phyloP scores from a whole-genome alignment of 2,888 invertebrate genomes.

The Tenthredo notha region DNA sequence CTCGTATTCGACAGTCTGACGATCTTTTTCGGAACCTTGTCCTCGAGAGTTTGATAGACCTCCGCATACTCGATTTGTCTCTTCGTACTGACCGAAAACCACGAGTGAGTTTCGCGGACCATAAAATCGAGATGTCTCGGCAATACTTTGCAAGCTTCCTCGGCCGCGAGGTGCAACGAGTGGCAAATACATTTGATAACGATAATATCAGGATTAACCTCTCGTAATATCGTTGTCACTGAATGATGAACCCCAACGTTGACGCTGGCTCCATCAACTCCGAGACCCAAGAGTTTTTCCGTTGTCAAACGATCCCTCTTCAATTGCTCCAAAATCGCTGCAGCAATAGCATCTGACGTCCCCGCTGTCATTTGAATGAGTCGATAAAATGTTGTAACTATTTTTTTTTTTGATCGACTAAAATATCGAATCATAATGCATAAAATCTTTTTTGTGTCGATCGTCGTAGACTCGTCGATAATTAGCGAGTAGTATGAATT shows the following conservation, averaged over 20 bases:
- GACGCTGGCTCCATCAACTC: conserved; percentile 64
- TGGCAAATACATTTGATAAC: conserved; percentile 56
- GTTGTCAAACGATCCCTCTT: conserved; percentile 59
- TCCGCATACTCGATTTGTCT: conserved; percentile 48
- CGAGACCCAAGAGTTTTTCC: conserved; percentile 61
- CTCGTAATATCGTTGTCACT: conserved; percentile 55
- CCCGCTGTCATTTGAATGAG: conserved; percentile 57
- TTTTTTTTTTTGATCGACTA: conserved; percentile 55
- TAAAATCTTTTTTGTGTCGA: conserved; percentile 58
- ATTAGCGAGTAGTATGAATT: conserved; percentile 66
- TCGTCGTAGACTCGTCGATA: conserved; percentile 67
- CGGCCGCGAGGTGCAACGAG: conserved; percentile 53
- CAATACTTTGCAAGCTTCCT: conserved; percentile 44
- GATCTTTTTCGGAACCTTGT: conserved; percentile 58
- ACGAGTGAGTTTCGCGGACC: conserved; percentile 45
- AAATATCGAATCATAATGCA: conserved; percentile 62
- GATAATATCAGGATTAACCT: conserved; percentile 47
- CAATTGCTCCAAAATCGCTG: conserved; percentile 55
- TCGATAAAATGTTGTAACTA: conserved; percentile 62
- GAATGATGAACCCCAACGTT: conserved; percentile 63
- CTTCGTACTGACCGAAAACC: conserved; percentile 53
- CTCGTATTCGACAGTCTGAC: conserved; percentile 61
- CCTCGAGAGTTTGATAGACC: conserved; percentile 24
- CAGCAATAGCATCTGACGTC: conserved; percentile 56
- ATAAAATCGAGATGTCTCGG: conserved; percentile 55